Base-by-base conservation (phyloP, 2,113 vertebrate genomes). In the Lampris incognitus region DNA sequence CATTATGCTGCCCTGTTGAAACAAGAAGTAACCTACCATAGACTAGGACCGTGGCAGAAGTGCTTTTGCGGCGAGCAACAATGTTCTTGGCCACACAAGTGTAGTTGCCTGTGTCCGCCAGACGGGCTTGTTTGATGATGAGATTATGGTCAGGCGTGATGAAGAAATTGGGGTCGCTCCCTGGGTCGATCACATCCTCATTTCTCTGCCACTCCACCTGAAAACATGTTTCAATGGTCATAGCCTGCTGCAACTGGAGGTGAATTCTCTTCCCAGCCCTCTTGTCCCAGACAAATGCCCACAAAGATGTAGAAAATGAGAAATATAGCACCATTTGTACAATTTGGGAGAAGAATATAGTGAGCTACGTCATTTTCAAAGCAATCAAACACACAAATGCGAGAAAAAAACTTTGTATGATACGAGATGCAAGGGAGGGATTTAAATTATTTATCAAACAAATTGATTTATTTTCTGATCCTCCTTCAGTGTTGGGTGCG, bases 81-180 rank as follows among this genome's bases (percentile, higher is more conserved):
- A 99, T 97, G 93, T 99, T 99, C 93, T 99, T 99, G 87, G 98
- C 97, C 90, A 99, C 96, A 0, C 98, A 99, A 55, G 97, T 99
- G 92, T 99, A 99, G 95, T 99, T 99, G 91, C 96, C 98, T 0
- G 97, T 98, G 94, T 99, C 98, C 0, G 96, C 97, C 86, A 99
- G 93, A 5, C 97, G 96, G 38, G 97, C 97, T 83, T 98, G 96
- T 71, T 95, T 96, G 92, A 99, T 95, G 93, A 99, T 94, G 70
- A 99, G 96, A 92, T 96, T 97, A 88, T 99, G 96, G 88, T 99
- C 97, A 0, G 94, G 86, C 0, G 97, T 97, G 92, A 99, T 94
- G 56, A 97, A 96, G 87, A 97, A 94, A 2, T 99, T 99, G 93
- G 97, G 93, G 55, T 99, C 98, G 74, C 94, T 87, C 9, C 81